Evolutionary conservation across 2,113 vertebrate species (phyloP).

Genomic region (Pogona vitticeps): DNA sequence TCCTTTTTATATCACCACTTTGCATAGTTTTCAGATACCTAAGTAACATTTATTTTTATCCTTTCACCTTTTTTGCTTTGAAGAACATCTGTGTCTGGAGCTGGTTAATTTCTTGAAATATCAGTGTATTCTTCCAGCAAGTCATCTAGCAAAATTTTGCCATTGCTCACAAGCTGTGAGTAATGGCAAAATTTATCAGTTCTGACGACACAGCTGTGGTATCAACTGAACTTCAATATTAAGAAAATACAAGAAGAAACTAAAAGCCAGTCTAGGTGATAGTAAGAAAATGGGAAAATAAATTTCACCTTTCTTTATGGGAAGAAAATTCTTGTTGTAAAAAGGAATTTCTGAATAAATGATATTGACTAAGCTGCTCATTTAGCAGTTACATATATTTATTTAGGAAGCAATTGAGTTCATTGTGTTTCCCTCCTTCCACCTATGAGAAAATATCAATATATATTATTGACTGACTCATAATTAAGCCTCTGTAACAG

Average conservation of each 20-base stretch:
- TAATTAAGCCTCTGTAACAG: background rate
- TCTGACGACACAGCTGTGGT: background rate
- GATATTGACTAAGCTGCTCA: background rate
- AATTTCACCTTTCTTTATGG: too few species aligned
- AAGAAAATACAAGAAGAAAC: background rate
- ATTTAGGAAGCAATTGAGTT: background rate
- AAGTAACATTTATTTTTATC: background rate
- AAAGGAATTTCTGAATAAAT: background rate
- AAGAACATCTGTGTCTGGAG: background rate
- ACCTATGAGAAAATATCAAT: background rate
- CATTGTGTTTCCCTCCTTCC: background rate
- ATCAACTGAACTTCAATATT: background rate
- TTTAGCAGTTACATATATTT: background rate
- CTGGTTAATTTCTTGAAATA: background rate
- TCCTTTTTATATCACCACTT: fast-evolving
- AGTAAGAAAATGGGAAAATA: background rate
- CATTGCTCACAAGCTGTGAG: background rate
- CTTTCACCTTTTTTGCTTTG: background rate
- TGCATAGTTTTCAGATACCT: background rate
- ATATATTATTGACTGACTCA: background rate
- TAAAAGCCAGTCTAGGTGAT: background rate
- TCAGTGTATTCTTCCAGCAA: conserved; percentile 1
- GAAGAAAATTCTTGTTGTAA: background rate
- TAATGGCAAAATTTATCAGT: conserved; percentile 11
- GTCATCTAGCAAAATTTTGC: background rate